A percentile compares a stretch with the other conserved stretches of the same genome.
Conservation (phyloP, 2,797 vertebrate species). For the Furcifer pardalis region DNA sequence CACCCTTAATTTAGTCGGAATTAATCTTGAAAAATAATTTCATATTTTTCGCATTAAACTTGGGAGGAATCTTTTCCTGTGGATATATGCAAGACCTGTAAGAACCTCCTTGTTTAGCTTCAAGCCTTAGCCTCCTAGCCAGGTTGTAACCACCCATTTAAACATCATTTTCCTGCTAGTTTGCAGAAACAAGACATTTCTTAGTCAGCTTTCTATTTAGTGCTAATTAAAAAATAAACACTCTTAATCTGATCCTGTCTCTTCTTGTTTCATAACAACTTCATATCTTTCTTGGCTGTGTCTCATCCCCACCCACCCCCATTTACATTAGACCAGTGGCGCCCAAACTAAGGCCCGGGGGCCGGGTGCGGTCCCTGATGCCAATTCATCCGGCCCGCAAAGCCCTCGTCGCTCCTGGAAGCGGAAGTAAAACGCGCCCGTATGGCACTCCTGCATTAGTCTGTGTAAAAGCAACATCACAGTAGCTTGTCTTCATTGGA, state of each 20-base stretch:
- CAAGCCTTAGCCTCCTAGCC: neutral
- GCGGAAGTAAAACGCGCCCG: too few species aligned
- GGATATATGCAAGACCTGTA: neutral
- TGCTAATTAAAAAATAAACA: neutral
- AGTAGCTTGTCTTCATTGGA: neutral
- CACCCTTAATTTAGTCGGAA: neutral
- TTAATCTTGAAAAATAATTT: neutral
- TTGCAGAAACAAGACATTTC: neutral
- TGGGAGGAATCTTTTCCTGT: neutral
- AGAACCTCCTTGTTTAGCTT: neutral
- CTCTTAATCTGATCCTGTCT: neutral
- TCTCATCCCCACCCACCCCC: too few species aligned
- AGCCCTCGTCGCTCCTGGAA: too few species aligned
- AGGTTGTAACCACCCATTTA: neutral
- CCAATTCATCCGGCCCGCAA: too few species aligned
- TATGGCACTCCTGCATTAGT: too few species aligned
- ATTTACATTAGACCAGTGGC: too few species aligned
- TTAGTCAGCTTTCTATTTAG: conserved; percentile 9
- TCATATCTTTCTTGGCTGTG: conserved; percentile 26
- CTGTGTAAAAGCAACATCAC: neutral
- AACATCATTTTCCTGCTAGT: neutral
- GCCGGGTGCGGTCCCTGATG: too few species aligned
- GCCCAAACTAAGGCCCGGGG: too few species aligned
- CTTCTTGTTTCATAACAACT: neutral
- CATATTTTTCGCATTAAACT: neutral